phyloP scores from a whole-genome alignment of 1,140 invertebrate species.

The Euwallacea fornicatus region DNA sequence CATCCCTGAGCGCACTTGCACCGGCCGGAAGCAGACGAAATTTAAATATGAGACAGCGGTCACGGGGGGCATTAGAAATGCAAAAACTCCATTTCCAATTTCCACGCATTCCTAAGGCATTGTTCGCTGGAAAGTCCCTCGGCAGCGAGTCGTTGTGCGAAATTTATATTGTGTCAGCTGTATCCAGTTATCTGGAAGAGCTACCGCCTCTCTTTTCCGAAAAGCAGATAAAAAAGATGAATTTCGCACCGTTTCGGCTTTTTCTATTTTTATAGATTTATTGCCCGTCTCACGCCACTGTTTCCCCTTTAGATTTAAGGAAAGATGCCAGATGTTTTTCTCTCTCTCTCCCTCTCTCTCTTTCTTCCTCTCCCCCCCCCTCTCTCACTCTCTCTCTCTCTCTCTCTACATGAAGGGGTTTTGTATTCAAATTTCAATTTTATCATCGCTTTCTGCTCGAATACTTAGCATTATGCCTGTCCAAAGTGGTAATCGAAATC shows the following conservation, averaged over 20 bases:
- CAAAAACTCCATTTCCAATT: not conserved
- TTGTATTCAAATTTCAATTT: too few species aligned
- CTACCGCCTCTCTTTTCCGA: constrained; percentile 30
- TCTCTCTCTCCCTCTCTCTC: too few species aligned
- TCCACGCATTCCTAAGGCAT: not conserved
- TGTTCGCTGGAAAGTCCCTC: constrained; percentile 6
- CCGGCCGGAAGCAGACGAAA: too few species aligned
- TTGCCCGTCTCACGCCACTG: constrained; percentile 14
- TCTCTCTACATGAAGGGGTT: too few species aligned
- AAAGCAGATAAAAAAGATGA: constrained; percentile 36
- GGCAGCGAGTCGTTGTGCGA: not conserved
- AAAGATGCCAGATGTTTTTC: constrained; percentile 25
- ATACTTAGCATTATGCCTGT: not conserved
- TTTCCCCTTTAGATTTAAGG: constrained; percentile 29
- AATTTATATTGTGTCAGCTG: constrained; percentile 39
- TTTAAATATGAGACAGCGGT: too few species aligned
- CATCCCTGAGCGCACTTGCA: too few species aligned
- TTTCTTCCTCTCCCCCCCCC: too few species aligned
- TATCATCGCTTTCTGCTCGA: too few species aligned
- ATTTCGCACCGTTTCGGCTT: constrained; percentile 37
- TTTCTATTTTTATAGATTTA: constrained; percentile 38
- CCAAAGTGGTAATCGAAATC: not conserved
- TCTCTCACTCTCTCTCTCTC: too few species aligned
- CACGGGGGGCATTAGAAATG: not conserved
- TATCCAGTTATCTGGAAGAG: constrained; percentile 38